Base-by-base conservation (phyloP, 2,888 invertebrate genomes). In the Amiota mariae region DNA sequence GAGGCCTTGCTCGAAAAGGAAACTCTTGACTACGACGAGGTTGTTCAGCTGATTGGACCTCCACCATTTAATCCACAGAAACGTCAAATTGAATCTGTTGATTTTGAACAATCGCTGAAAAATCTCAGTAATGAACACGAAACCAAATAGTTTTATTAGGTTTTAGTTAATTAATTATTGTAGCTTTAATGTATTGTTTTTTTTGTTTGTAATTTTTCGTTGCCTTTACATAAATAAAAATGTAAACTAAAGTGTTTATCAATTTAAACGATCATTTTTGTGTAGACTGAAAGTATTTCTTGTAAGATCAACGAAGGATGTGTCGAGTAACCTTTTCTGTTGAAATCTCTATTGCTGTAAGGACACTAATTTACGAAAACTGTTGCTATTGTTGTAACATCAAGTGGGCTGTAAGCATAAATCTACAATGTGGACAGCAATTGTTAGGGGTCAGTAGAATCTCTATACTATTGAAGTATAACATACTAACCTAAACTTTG, bases 1-100 rank as follows among this genome's bases (percentile, higher is more conserved):
- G 93, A 95, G 88, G 93, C 94, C 13, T 91, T 99, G 46, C 87
- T 99, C 36, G 94, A 95, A 85, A 96, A 94, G 85, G 99, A 99
- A 91, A 97, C 98, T 0, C 90, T 99, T 8, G 96, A 95, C 85
- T 97, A 96, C 87, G 94, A 97, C 76, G 96, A 99, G 82, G 94
- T 99, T 2, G 95, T 96, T 84, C 90, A 91, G 10, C 91, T 99
- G 67, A 93, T 99, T 77, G 99, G 99, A 0, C 96, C 97, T 1
- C 98, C 98, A 0, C 94, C 95, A 0, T 93, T 92, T 87, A 92
- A 92, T 71, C 94, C 94, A 0, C 92, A 93, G 72, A 95, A 95
- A 84, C 92, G 93, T 72, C 91, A 94, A 72, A 92, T 96, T 57
- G 96, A 96, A 77, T 93, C 94, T 0, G 93, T 94, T 0, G 95